Base-by-base conservation (phyloP, 2,888 invertebrate genomes). In the Tricholauxania praeusta region DNA sequence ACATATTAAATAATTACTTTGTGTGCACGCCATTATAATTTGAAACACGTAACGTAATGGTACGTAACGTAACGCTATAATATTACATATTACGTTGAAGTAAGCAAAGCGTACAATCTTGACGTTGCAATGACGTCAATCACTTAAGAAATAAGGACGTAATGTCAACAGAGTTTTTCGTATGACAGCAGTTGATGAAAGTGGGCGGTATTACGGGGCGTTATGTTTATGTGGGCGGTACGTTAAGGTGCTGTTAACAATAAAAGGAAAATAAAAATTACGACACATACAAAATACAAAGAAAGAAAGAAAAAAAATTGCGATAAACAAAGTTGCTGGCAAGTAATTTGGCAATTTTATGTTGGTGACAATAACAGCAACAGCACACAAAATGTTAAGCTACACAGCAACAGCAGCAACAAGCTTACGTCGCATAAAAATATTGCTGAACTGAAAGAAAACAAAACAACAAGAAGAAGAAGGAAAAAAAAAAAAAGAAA, bases 291-390 rank as follows among this genome's bases (percentile, higher is more conserved):
- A 55, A 12, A 55, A 55, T 28, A 28, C 14, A 14, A 57, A 28
- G 19, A 28, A 12, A 1, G 22, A 19, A 55, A 55, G 6, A 0
- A 57, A 12, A 53, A 53, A 55, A 19, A 22, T 57, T 28, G 22
- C 12, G 57, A 39, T 39, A 39, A 57, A 17, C 17, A 55, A 55
- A 55, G 55, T 57, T 57, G 22, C 28, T 22, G 28, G 12, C 28
- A 22, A 57, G 28, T 7, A 57, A 57, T 57, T 22, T 7, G 28
- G 48, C 19, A 47, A 47, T 63, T 65, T 51, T 74, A 60, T 74
- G 81, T 78, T 76, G 47, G n/a, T 52, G 53, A 59, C 19, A 72
- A 66, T 52, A 63, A 19, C 52, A 51, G 32, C 60, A 39, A 39
- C 60, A 52, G n/a, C 55, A 60, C 55, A 60, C 47, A 55, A 49